A percentile compares a stretch with the other conserved stretches of the same genome.
Conservation (phyloP, 2,113 vertebrate genomes). For the Willisornis vidua region DNA sequence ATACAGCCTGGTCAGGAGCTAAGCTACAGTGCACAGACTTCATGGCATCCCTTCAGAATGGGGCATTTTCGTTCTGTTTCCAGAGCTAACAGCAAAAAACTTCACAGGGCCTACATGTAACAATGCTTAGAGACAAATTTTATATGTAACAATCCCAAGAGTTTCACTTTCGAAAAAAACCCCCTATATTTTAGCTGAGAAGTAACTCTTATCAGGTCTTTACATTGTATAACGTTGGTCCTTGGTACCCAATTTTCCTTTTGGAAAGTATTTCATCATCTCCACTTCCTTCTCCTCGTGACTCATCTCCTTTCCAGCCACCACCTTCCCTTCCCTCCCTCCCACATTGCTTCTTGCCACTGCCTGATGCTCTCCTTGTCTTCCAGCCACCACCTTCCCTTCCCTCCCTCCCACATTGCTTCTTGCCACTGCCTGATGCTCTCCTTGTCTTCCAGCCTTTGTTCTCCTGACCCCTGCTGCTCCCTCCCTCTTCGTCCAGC, state of each 20-base stretch:
- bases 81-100: neutral
- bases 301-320: neutral
- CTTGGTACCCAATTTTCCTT: neutral
- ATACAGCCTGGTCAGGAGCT: neutral
- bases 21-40: neutral
- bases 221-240: neutral
- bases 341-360: neutral
- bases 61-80: neutral
- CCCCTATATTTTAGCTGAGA: neutral
- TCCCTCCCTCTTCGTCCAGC: conserved; percentile 6
- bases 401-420: neutral
- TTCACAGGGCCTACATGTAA: neutral
- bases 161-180: neutral
- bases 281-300: neutral
- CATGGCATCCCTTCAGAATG: neutral
- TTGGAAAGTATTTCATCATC: neutral
- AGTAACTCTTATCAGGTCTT: neutral
- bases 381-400: neutral
- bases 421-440: neutral
- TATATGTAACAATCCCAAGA: neutral
- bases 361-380: neutral
- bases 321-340: neutral
- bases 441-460: neutral
- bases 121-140: neutral
- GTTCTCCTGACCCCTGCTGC: neutral